A percentile compares a stretch with the other conserved stretches of the same genome.
Evolutionary conservation across 2,888 invertebrate species (phyloP).

Genomic region (Microplitis manilae): DNA sequence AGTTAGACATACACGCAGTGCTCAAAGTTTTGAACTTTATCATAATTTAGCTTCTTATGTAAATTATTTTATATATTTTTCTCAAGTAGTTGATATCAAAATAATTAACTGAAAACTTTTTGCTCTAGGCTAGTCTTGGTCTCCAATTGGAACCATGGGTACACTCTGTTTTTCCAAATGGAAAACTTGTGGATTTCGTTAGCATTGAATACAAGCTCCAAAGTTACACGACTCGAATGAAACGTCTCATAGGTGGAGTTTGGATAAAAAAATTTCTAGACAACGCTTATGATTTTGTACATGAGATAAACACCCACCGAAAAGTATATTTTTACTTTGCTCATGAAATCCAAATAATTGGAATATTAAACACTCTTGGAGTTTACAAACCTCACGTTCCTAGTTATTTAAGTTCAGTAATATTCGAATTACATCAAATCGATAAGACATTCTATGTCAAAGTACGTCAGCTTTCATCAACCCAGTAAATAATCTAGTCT

Average conservation of each 20-base stretch:
- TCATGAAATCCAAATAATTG: conserved; percentile 69
- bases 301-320: conserved; percentile 69
- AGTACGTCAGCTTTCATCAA: conserved; percentile 60
- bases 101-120: background rate
- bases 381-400: conserved; percentile 75
- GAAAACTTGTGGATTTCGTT: conserved; percentile 22
- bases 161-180: conserved; percentile 23
- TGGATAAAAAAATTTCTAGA: conserved; percentile 36
- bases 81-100: background rate
- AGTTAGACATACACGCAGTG: conserved; percentile 13
- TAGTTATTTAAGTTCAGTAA: conserved; percentile 74
- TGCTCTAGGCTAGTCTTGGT: conserved; percentile 9
- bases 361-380: conserved; percentile 74
- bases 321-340: conserved; percentile 61
- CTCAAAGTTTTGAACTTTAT: conserved; percentile 28
- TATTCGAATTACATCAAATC: conserved; percentile 73
- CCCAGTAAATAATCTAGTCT: background rate
- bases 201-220: conserved; percentile 32
- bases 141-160: conserved; percentile 31
- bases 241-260: conserved; percentile 26
- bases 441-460: conserved; percentile 68
- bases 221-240: conserved; percentile 26
- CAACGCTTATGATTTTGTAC: background rate
- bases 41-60: conserved; percentile 30
- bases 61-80: background rate